A percentile compares a stretch with the other conserved stretches of the same genome.
Evolutionary conservation across 2,113 vertebrate species (phyloP).

Genomic region (Ancistrus triradiatus): DNA sequence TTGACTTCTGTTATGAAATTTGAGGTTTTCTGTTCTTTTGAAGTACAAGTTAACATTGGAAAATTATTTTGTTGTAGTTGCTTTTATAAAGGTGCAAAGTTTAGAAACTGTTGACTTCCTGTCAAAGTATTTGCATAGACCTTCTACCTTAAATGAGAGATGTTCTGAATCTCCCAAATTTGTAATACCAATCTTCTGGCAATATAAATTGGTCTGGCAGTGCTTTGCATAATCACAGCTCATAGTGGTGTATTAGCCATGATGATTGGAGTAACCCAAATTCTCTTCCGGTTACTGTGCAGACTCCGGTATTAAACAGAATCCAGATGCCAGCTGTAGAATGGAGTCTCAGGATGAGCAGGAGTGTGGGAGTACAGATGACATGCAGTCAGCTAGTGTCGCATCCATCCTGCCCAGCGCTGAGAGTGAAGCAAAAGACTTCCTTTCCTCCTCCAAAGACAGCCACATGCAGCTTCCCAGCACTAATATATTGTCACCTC

Average conservation of each 20-base stretch:
- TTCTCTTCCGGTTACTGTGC: slow-evolving; percentile 40
- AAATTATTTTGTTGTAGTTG: no score
- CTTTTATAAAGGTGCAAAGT: no score
- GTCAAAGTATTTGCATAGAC: no score
- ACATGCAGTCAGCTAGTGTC: slow-evolving; percentile 62
- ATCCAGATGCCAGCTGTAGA: slow-evolving; percentile 45
- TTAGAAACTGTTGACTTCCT: no score
- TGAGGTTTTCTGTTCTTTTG: no score
- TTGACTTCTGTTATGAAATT: no score
- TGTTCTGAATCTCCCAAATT: no score
- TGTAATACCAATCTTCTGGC: no score
- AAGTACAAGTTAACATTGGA: no score
- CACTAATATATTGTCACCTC: slow-evolving; percentile 16
- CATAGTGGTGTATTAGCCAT: not conserved
- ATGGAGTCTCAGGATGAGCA: slow-evolving; percentile 64
- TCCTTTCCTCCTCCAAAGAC: slow-evolving; percentile 87
- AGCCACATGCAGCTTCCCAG: slow-evolving; percentile 77
- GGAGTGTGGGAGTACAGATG: slow-evolving; percentile 42
- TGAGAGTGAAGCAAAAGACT: slow-evolving; percentile 70
- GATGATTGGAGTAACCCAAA: not conserved
- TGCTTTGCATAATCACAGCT: not conserved
- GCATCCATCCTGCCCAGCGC: slow-evolving; percentile 71
- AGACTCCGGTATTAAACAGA: slow-evolving; percentile 70
- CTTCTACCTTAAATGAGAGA: no score
- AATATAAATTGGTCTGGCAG: no score